These are phyloP conservation scores for Numida meleagris DNA, from an alignment of 2,113 vertebrate genomes.

Conservation along the genomic window DNA sequence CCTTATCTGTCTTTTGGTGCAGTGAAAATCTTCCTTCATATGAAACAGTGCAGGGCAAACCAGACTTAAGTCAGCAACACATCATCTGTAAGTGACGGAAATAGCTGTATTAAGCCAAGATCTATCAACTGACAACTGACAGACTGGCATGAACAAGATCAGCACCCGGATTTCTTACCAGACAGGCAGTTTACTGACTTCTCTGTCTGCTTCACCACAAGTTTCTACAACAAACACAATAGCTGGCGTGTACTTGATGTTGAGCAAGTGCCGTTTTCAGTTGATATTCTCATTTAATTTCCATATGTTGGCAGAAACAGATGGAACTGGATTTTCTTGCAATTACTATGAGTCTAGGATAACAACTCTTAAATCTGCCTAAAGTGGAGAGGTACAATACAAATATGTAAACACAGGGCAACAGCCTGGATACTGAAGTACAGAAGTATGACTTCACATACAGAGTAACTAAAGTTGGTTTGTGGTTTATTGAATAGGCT, in stretches of 20 bases:
- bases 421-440: not conserved
- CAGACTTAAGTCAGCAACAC: not conserved
- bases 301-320: constrained; percentile 61
- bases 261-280: constrained; percentile 28
- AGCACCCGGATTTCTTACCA: not conserved
- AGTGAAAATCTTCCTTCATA: not conserved
- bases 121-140: not conserved
- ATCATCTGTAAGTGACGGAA: not conserved
- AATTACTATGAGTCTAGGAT: constrained; percentile 49
- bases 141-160: constrained; percentile 17
- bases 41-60: not conserved
- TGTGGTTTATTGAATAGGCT: not conserved
- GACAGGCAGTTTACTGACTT: not conserved
- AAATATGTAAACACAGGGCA: not conserved
- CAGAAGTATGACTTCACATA: not conserved
- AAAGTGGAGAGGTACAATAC: not conserved
- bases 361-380: constrained; percentile 43
- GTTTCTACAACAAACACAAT: constrained; percentile 45
- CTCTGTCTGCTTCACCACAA: constrained; percentile 10
- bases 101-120: not conserved
- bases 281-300: constrained; percentile 63
- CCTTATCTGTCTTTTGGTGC: not conserved
- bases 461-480: not conserved
- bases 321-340: constrained; percentile 63
- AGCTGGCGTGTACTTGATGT: not conserved